phyloP scores from a whole-genome alignment of 2,888 invertebrate species.

The Hipparchia sbordonii region DNA sequence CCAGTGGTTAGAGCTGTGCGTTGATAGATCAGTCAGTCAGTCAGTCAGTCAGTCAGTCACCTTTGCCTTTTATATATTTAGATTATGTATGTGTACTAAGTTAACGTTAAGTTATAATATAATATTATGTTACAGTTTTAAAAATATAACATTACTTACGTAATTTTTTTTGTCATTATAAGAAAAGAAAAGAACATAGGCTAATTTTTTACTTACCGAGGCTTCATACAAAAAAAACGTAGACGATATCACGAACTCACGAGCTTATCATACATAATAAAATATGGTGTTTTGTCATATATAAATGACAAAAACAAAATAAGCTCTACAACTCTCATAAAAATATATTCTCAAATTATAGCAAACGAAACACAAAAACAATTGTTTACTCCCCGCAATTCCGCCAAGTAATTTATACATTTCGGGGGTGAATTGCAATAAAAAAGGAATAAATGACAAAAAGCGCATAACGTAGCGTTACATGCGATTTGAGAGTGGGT shows the following conservation, averaged over 20 bases:
- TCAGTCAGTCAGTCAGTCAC: too few species aligned
- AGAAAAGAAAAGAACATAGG: too few species aligned
- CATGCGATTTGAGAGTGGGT: slow-evolving; percentile 80
- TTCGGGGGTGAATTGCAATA: slow-evolving; percentile 61
- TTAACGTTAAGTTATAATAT: too few species aligned
- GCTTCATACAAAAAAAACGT: too few species aligned
- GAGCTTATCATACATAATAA: too few species aligned
- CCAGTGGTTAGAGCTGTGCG: too few species aligned
- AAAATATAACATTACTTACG: background rate
- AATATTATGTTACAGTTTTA: too few species aligned
- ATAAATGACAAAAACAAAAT: slow-evolving; percentile 5
- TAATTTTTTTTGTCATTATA: background rate
- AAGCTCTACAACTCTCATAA: slow-evolving; percentile 23
- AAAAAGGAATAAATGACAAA: slow-evolving; percentile 75
- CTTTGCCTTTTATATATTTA: too few species aligned
- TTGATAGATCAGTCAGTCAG: too few species aligned
- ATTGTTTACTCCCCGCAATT: slow-evolving; percentile 30
- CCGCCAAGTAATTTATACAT: slow-evolving; percentile 45
- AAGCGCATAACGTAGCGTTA: slow-evolving; percentile 75
- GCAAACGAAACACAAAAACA: slow-evolving; percentile 29
- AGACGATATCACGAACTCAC: too few species aligned
- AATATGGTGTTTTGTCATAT: background rate
- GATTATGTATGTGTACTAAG: too few species aligned
- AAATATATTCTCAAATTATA: slow-evolving; percentile 33
- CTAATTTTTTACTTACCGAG: too few species aligned